Base-by-base conservation (phyloP, 2,888 invertebrate genomes). In the Steinernema hermaphroditum region DNA sequence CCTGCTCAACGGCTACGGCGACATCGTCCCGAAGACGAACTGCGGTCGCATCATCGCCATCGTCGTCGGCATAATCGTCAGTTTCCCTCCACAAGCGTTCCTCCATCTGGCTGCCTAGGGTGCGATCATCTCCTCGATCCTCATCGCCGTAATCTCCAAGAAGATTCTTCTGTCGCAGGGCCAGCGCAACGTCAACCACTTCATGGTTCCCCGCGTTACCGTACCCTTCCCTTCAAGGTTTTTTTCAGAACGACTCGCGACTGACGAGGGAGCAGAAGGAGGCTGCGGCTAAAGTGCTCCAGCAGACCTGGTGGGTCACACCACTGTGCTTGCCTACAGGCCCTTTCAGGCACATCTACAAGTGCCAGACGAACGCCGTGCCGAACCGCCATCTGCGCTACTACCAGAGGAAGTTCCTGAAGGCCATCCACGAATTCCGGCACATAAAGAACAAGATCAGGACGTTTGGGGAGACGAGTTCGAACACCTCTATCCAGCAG, bases 1-100 rank as follows among this genome's bases (percentile, higher is more conserved):
- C 90, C 96, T 97, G 90, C 96, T 91, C 92, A 98, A 89, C 95
- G 98, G 98, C 88, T 99, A 98, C 90, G 98, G 98, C 88, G 98
- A 96, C 90, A 82, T 86, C 89, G 46, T 98, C 88, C 98, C 98
- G 88, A 97, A 98, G 90, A 98, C 98, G 83, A 96, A 97, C 91
- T 97, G 96, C 90, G 98, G 98, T 88, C 91, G 98, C 89, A 94
- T 95, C 88, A 96, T 98, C 88, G 96, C 97, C 88, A 96, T 98
- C 88, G 93, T 94, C 90, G 96, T 97, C 86, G 98, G 98, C 89
- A 95, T 98, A 89, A 97, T 97, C 96, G 98, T 98, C 92, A 93
- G 81, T 75, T 46, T 16, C 2, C 50, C 49, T 70, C 70, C 12
- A 0, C 46, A 2, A 9, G n/a, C n/a, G n/a, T n/a, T n/a, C n/a